Conservation (phyloP, 2,113 vertebrate genomes). For the Dermatemys mawii region DNA sequence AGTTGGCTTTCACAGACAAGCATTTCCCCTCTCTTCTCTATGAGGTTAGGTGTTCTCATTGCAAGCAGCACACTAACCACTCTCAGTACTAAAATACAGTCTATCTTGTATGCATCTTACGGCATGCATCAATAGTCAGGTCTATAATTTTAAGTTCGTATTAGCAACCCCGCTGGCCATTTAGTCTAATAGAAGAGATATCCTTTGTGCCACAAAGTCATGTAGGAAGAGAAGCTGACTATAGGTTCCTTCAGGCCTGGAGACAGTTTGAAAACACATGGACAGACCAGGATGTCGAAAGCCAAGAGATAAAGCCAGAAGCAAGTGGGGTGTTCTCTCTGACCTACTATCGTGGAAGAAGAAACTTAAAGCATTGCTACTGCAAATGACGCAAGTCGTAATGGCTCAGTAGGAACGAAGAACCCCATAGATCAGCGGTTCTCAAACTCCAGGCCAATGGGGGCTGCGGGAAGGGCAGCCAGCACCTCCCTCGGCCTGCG, state of each 20-base stretch:
- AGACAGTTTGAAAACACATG: not conserved
- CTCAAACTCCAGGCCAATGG: too few relatives aligned
- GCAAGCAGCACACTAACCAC: too few relatives aligned
- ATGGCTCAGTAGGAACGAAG: too few relatives aligned
- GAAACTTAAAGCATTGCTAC: not conserved
- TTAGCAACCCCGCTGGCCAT: not conserved
- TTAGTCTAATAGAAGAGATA: not conserved
- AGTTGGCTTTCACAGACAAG: not conserved
- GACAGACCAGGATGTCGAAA: not conserved
- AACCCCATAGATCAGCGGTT: too few relatives aligned
- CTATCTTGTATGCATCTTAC: not conserved
- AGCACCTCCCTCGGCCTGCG: too few relatives aligned
- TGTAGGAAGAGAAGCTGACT: not conserved
- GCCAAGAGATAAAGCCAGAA: not conserved
- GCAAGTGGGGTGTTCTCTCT: not conserved
- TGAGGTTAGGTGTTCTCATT: not conserved
- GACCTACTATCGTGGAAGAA: not conserved
- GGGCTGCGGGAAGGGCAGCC: too few relatives aligned
- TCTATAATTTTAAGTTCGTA: not conserved
- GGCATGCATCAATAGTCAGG: not conserved
- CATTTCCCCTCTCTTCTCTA: not conserved
- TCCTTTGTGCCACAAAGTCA: not conserved
- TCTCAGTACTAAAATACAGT: not conserved
- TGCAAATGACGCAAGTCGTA: too few relatives aligned
- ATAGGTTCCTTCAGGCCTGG: not conserved